Percentiles rank a stretch among this genome's conserved stretches.
Evolutionary conservation across 2,797 vertebrate genomes (phyloP).

Genomic region (Nasua narica): DNA sequence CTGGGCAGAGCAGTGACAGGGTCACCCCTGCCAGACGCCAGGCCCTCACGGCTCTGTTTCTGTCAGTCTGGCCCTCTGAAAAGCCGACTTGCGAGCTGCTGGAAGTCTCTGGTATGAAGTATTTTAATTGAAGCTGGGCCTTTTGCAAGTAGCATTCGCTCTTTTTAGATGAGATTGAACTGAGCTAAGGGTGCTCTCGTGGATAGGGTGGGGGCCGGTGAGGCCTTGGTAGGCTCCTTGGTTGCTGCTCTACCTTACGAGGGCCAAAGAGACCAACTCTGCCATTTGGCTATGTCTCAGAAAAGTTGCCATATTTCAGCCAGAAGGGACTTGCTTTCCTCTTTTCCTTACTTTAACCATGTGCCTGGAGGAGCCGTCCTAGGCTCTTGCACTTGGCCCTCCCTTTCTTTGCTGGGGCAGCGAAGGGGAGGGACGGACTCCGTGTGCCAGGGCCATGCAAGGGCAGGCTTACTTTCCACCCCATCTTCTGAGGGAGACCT

Average conservation of each 20-base stretch:
- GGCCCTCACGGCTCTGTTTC: background rate
- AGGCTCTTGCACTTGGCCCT: background rate
- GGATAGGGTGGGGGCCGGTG: background rate
- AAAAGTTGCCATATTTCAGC: conserved; percentile 20
- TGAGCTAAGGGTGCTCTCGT: conserved; percentile 33
- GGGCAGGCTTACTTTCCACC: background rate
- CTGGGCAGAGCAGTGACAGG: background rate
- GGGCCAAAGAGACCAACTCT: conserved; percentile 61
- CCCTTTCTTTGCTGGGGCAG: background rate
- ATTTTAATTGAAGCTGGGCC: background rate
- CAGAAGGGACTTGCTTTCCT: background rate
- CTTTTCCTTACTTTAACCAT: background rate
- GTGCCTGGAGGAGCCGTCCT: background rate
- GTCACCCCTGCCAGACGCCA: background rate
- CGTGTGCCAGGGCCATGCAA: background rate
- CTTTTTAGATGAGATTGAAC: conserved; percentile 5
- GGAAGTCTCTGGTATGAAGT: background rate
- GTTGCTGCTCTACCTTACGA: conserved; percentile 15
- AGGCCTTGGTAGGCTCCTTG: background rate
- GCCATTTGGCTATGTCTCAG: conserved; percentile 10
- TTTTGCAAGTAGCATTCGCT: background rate
- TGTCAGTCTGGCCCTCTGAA: background rate
- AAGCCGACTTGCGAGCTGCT: background rate
- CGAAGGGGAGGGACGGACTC: background rate
- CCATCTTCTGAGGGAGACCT: background rate